Evolutionary conservation across 2,797 vertebrate genomes (phyloP).

Genomic region (Perdix hodgsoniae): DNA sequence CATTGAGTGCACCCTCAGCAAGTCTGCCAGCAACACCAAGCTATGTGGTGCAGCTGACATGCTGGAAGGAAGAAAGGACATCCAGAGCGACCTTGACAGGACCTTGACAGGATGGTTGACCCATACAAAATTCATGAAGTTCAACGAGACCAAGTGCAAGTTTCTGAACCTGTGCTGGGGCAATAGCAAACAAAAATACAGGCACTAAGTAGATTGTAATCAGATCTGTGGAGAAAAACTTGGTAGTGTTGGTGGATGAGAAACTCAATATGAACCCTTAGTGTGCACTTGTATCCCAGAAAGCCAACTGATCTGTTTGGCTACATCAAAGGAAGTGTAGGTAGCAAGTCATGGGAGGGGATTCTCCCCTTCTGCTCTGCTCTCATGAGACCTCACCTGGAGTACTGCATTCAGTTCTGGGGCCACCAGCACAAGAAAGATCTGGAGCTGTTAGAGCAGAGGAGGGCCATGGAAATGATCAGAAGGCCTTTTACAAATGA

Average conservation of each 20-base stretch:
- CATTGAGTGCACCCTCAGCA: neutral
- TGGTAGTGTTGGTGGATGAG: too few relatives aligned
- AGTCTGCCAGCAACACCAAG: neutral
- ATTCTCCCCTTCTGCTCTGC: neutral
- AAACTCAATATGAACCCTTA: too few relatives aligned
- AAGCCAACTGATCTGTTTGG: too few relatives aligned
- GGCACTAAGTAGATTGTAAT: neutral
- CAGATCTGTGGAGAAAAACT: too few relatives aligned
- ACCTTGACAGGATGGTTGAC: neutral
- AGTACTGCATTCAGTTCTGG: neutral
- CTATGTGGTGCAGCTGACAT: neutral
- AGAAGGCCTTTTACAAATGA: neutral
- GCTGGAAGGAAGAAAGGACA: neutral
- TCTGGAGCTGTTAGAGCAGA: neutral
- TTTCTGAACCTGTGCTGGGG: too few relatives aligned
- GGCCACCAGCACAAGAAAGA: neutral
- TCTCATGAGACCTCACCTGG: neutral
- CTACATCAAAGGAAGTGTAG: neutral
- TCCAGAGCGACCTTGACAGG: neutral
- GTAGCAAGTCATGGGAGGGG: neutral
- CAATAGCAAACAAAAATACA: neutral
- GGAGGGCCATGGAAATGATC: neutral
- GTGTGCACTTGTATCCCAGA: too few relatives aligned
- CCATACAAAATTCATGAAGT: neutral
- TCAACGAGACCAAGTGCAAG: neutral